These are phyloP conservation scores for Tetranychus truncatus DNA, from an alignment of 2,888 invertebrate species.

Conservation along the genomic window DNA sequence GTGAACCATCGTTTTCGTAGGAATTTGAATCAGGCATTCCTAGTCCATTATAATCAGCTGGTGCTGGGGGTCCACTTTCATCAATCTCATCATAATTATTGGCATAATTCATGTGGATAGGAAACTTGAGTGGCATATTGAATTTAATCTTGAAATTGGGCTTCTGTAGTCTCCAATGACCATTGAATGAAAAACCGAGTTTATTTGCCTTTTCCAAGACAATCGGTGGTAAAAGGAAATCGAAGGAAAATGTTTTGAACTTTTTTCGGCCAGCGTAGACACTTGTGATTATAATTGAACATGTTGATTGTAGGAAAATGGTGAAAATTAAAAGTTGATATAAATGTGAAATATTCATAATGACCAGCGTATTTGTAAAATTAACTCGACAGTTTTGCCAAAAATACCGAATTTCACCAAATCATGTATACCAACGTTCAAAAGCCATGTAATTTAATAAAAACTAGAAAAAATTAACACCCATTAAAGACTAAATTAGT, in stretches of 20 bases:
- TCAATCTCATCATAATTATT: conserved; percentile 3
- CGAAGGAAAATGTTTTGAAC: conserved; percentile 21
- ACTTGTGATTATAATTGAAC: conserved; percentile 21
- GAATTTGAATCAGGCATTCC: background rate
- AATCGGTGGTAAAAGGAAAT: conserved; percentile 19
- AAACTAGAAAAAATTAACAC: background rate
- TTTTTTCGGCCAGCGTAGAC: conserved; percentile 22
- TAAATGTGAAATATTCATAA: background rate
- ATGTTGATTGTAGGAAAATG: background rate
- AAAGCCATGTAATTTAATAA: background rate
- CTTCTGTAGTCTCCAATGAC: conserved; percentile 12
- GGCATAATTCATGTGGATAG: conserved; percentile 9
- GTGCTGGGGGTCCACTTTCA: background rate
- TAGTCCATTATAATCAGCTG: background rate
- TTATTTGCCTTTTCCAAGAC: conserved; percentile 19
- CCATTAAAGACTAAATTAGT: background rate
- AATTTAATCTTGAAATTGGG: conserved; percentile 21
- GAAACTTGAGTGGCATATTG: conserved; percentile 20
- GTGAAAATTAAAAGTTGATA: background rate
- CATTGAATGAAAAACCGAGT: conserved; percentile 15
- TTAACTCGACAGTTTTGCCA: background rate
- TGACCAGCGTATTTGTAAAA: background rate
- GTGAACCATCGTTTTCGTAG: background rate
- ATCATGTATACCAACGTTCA: background rate
- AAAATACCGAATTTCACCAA: background rate